phyloP scores from a whole-genome alignment of 2,888 invertebrate genomes.

The Ametastegia equiseti region DNA sequence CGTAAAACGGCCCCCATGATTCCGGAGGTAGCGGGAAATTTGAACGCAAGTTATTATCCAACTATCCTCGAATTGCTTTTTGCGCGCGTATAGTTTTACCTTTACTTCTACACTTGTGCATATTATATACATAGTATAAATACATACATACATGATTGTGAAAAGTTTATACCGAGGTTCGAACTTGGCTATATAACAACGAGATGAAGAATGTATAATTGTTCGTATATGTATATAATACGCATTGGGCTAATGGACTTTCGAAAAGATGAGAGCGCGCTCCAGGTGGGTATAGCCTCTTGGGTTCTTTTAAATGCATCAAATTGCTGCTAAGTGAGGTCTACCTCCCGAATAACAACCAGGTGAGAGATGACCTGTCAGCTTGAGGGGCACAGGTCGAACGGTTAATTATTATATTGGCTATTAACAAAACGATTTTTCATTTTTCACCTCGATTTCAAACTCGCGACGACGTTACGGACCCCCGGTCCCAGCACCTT shows the following conservation, averaged over 20 bases:
- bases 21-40: not conserved
- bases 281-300: slow-evolving; percentile 65
- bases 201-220: slow-evolving; percentile 64
- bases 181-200: too few species aligned
- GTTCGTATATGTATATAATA: too few species aligned
- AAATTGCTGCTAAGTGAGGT: slow-evolving; percentile 64
- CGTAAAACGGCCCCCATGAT: not conserved
- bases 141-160: too few species aligned
- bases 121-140: not conserved
- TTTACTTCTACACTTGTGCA: not conserved
- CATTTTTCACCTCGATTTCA: slow-evolving; percentile 51
- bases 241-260: slow-evolving; percentile 68
- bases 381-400: slow-evolving; percentile 57
- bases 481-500: not conserved
- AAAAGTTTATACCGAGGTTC: too few species aligned
- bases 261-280: slow-evolving; percentile 61
- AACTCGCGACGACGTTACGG: slow-evolving; percentile 15
- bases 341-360: slow-evolving; percentile 54
- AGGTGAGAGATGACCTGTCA: slow-evolving; percentile 56
- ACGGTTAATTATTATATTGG: slow-evolving; percentile 65
- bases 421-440: slow-evolving; percentile 63
- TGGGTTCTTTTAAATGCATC: slow-evolving; percentile 62
- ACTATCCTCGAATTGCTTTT: not conserved
- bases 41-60: slow-evolving; percentile 4
- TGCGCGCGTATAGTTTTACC: not conserved